Base-by-base conservation (phyloP, 1,140 invertebrate species). In the Rhagoletis pomonella region DNA sequence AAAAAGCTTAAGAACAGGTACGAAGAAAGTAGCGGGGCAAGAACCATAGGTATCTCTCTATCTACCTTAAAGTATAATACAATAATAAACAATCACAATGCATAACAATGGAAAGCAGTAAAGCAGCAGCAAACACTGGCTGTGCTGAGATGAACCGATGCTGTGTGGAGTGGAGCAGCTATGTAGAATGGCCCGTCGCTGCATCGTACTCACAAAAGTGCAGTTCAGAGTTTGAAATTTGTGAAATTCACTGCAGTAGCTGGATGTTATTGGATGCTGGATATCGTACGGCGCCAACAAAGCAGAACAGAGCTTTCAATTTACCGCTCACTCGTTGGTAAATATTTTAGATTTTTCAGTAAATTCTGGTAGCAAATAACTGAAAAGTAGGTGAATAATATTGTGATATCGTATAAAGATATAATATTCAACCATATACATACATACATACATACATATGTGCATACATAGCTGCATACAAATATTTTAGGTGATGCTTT, bases 41-140 rank as follows among this genome's bases (percentile, higher is more conserved):
- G 69, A 47, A 50, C 42, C 69, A 47, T 42, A 73, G 69, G 42
- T 47, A 73, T 73, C 65, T 9, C 29, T 69, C 14, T 47, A 73
- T 4, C 69, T 17, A 73, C 64, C 39, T 67, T 39, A 39, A 17
- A 14, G 69, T 17, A 73, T 73, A 73, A 73, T 47, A 44, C 69
- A 73, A 73, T 47, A 47, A 73, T 17, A 73, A 73, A 44, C 44
- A 73, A 73, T 73, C 44, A 73, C 69, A 73, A 44, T 73, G 39
- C 44, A 73, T 50, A 73, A 73, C 69, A 73, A 73, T 47, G 69
- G 17, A 73, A 73, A 73, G 69, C 69, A 73, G 69, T 42, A 73
- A 42, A 17, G 44, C 44, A 73, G 69, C 14, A 73, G 69, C 69
- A 73, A 73, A 44, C 44, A 44, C 9, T 73, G 1, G 17, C 42